Conservation (phyloP, 2,797 vertebrate genomes). For the Hypotaenidia okinawae region DNA sequence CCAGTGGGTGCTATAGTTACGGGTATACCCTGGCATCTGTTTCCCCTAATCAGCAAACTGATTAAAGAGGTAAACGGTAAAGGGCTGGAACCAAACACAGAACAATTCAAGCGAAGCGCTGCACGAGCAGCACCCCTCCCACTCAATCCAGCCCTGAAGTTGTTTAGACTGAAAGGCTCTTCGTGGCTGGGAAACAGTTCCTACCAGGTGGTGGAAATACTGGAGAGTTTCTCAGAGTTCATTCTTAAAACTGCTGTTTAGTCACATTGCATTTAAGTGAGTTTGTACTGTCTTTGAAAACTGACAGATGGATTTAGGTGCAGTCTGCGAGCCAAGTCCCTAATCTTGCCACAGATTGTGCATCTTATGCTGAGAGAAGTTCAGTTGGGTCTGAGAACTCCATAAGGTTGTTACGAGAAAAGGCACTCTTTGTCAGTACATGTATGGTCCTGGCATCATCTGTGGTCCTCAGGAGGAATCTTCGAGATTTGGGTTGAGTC, state of each 20-base stretch:
- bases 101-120: rapidly evolving
- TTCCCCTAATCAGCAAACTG: neutral
- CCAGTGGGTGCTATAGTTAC: slow-evolving; percentile 63
- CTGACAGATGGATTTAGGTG: neutral
- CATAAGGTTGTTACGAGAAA: neutral
- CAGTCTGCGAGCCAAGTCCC: neutral
- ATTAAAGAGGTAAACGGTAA: neutral
- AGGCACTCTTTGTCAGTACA: neutral
- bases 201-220: neutral
- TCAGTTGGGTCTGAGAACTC: neutral
- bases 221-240: neutral
- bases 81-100: neutral
- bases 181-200: neutral
- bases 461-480: neutral
- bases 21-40: neutral
- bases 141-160: neutral
- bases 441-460: neutral
- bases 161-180: neutral
- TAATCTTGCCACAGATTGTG: neutral
- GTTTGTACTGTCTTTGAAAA: neutral
- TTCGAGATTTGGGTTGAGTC: neutral
- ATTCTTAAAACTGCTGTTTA: neutral
- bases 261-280: neutral
- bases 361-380: neutral
- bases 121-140: neutral